Evolutionary conservation across 1,140 invertebrate species (phyloP).

Genomic region (Formica selysi): DNA sequence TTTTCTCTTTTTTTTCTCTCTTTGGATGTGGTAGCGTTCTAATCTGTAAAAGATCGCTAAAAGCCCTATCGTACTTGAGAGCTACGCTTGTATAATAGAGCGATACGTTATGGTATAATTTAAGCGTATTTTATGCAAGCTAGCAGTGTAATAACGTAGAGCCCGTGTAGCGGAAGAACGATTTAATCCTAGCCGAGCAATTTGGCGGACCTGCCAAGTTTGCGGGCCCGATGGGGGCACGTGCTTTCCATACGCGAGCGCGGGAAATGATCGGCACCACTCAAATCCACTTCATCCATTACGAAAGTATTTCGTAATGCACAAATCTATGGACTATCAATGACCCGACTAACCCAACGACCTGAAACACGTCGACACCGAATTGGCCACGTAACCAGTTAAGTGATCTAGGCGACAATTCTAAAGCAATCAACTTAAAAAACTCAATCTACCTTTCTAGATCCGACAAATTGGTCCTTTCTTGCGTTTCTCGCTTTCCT

Average conservation of each 20-base stretch:
- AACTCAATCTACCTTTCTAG: constrained; percentile 36
- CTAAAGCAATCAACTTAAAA: constrained; percentile 43
- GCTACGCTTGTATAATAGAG: constrained; percentile 50
- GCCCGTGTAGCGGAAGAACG: constrained; percentile 67
- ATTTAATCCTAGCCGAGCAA: constrained; percentile 71
- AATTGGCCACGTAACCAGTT: constrained; percentile 67
- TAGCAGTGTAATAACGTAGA: constrained; percentile 45
- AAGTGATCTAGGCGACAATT: constrained; percentile 61
- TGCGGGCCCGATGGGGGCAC: constrained; percentile 71
- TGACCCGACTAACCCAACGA: constrained; percentile 28
- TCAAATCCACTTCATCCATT: constrained; percentile 67
- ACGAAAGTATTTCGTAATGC: constrained; percentile 55
- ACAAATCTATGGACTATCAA: constrained; percentile 60
- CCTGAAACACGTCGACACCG: constrained; percentile 65
- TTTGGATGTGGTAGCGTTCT: constrained; percentile 12
- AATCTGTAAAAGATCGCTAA: constrained; percentile 60
- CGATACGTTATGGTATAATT: constrained; percentile 54
- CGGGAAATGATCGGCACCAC: constrained; percentile 71
- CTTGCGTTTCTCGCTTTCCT: background rate
- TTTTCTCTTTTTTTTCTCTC: background rate
- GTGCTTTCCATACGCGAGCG: constrained; percentile 65
- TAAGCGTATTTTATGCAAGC: constrained; percentile 63
- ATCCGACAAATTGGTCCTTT: background rate
- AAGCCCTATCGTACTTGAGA: constrained; percentile 47
- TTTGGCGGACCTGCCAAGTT: constrained; percentile 72